phyloP scores from a whole-genome alignment of 2,113 vertebrate species.

The Aramus guarauna region DNA sequence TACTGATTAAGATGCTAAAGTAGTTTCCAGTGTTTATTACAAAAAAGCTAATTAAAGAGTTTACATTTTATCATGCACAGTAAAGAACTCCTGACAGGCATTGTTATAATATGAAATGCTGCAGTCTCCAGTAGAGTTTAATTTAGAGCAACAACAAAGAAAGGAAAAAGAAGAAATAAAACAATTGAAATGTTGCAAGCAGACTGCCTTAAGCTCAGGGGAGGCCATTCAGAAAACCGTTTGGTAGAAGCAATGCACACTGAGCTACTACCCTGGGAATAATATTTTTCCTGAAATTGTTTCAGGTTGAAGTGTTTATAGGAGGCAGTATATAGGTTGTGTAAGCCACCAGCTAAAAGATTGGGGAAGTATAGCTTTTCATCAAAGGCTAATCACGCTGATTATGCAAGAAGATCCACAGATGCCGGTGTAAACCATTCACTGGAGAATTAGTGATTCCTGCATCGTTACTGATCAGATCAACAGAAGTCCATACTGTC shows the following conservation, averaged over 20 bases:
- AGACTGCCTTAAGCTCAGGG: neutral
- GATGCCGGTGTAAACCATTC: neutral
- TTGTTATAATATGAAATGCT: constrained; percentile 27
- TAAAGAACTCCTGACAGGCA: constrained; percentile 57
- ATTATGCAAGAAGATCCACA: constrained; percentile 4
- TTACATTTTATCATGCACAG: constrained; percentile 42
- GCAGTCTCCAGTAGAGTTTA: constrained; percentile 36
- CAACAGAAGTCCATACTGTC: neutral
- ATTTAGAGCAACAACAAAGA: constrained; percentile 55
- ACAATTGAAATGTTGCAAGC: constrained; percentile 12
- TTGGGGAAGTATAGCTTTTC: neutral
- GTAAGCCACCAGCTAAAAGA: neutral
- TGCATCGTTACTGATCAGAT: neutral
- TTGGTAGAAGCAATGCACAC: constrained; percentile 15
- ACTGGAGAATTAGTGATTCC: neutral
- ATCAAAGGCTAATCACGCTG: neutral
- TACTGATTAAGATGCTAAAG: constrained; percentile 38
- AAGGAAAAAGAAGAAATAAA: constrained; percentile 5
- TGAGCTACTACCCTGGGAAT: neutral
- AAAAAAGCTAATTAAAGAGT: constrained; percentile 54
- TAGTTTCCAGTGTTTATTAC: constrained; percentile 41
- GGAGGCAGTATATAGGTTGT: neutral
- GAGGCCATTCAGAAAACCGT: neutral
- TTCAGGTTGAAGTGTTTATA: constrained; percentile 27
- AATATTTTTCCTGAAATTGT: constrained; percentile 24